Base-by-base conservation (phyloP, 1,140 invertebrate species). In the Dreissena rostriformis region DNA sequence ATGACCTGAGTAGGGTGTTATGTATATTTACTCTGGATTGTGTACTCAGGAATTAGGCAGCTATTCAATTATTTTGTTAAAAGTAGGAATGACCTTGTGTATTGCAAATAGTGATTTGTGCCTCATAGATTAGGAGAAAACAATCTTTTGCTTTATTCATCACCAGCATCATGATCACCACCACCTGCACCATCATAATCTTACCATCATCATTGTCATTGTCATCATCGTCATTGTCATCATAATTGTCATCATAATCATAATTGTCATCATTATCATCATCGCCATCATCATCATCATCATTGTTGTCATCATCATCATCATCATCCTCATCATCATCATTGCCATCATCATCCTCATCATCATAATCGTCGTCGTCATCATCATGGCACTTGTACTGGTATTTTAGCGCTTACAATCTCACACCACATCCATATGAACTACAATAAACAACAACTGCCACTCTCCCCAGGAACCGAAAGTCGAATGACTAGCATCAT, bases 321-420 rank as follows among this genome's bases (percentile, higher is more conserved):
- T 68, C 67, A 68, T 68, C 67, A 68, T 68, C 67, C 5, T 19
- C 67, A 68, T 19, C 67, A 68, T 19, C 67, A 68, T 19, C 29
- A 68, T 67, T 24, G 24, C 24, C 65, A 22, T 67, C 65, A 57
- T 19, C 53, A 57, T 19, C 53, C 12, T 19, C 53, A 57, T 19
- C 53, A 57, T 22, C 65, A 67, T 22, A 12, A 67, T 28, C 67
- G 24, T 28, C 67, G 24, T 15, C 19, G 24, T 28, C 67, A 68
- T 28, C 67, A 68, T 28, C 29, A 68, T 4, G 39, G 39, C 39
- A 39, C 39, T 39, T 39, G 39, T 39, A 39, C 39, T 39, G 2
- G 39, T 39, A 39, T 39, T 39, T 39, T 39, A 39, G 39, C 2
- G 4, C 39, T 39, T 8, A 5, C 39, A 39, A 39, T 39, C 2